These are phyloP conservation scores for Macrotis lagotis DNA, from an alignment of 2,113 vertebrate species.

Conservation along the genomic window DNA sequence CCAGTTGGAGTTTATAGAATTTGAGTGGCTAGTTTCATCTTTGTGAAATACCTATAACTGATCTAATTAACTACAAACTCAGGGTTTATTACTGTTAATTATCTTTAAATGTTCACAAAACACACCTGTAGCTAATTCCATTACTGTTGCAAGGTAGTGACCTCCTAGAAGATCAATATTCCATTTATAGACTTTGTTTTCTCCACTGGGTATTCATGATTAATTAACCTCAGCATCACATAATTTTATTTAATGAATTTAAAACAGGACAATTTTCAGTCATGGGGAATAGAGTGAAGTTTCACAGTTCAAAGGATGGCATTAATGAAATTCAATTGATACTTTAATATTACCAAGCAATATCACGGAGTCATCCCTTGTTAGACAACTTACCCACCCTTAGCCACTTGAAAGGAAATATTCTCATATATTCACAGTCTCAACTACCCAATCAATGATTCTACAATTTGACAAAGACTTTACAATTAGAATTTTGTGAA, in stretches of 20 bases:
- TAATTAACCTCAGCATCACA: constrained; percentile 76
- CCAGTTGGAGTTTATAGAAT: background rate
- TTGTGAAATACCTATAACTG: constrained; percentile 36
- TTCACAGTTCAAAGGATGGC: constrained; percentile 70
- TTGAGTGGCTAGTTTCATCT: constrained; percentile 60
- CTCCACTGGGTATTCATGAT: constrained; percentile 59
- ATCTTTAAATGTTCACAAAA: constrained; percentile 60
- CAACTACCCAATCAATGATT: background rate
- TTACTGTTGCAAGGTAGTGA: constrained; percentile 51
- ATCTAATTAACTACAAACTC: constrained; percentile 74
- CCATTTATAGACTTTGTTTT: constrained; percentile 73
- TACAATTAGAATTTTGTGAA: background rate
- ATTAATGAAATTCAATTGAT: constrained; percentile 73
- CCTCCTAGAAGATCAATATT: constrained; percentile 78
- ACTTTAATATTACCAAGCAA: constrained; percentile 69
- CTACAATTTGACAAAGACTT: background rate
- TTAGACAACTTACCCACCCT: constrained; percentile 4
- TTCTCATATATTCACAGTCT: background rate
- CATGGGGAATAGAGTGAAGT: constrained; percentile 50
- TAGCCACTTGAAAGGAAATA: background rate
- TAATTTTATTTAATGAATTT: constrained; percentile 79
- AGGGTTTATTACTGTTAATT: constrained; percentile 77
- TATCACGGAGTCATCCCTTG: background rate
- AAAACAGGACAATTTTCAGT: constrained; percentile 58
- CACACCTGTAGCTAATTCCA: constrained; percentile 73